Conservation (phyloP, 2,113 vertebrate species). For the Heliornis fulica region DNA sequence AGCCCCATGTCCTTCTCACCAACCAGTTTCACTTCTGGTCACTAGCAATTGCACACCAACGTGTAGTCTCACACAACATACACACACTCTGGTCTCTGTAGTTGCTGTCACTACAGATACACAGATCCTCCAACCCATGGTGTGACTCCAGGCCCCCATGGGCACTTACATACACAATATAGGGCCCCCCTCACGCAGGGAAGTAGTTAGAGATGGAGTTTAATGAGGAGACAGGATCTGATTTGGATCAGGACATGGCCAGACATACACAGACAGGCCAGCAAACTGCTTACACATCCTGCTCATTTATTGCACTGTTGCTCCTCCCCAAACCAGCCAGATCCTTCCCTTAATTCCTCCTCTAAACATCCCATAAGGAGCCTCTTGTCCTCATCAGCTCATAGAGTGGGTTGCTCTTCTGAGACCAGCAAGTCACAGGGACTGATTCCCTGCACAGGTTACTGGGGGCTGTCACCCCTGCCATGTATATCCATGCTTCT, state of each 20-base stretch:
- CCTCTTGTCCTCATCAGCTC: not conserved
- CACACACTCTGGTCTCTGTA: not conserved
- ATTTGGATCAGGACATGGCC: not conserved
- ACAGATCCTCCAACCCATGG: rapidly evolving
- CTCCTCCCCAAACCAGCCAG: not conserved
- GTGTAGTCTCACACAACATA: not conserved
- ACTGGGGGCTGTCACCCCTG: not conserved
- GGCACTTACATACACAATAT: rapidly evolving
- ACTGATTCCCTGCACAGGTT: not conserved
- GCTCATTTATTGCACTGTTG: not conserved
- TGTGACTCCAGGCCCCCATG: not conserved
- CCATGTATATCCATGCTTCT: not conserved
- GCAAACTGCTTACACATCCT: not conserved
- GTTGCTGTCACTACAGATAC: not conserved
- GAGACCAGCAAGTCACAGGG: not conserved
- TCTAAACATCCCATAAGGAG: not conserved
- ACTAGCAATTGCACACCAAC: rapidly evolving
- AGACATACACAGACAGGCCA: not conserved
- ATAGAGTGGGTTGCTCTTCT: not conserved
- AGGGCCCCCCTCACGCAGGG: not conserved
- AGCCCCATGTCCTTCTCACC: too few species aligned
- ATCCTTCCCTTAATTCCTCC: not conserved
- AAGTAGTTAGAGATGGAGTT: not conserved
- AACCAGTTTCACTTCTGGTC: not conserved
- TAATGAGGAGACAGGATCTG: not conserved